Conservation (phyloP, 2,797 vertebrate species). For the Lepus oiostolus region DNA sequence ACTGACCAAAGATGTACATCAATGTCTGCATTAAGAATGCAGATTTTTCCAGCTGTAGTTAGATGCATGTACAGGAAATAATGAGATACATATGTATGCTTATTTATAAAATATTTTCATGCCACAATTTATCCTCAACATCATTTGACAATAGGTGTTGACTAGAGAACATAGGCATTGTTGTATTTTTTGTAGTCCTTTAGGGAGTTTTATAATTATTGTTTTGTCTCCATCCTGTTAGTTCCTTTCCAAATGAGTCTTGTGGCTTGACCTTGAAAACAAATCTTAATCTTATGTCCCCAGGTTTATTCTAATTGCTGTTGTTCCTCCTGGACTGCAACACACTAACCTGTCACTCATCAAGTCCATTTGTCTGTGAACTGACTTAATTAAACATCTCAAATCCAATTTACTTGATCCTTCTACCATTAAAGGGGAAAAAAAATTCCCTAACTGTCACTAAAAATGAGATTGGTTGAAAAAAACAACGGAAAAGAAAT, state of each 20-base stretch:
- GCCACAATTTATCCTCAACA: slow-evolving; percentile 57
- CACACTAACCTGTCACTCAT: slow-evolving; percentile 85
- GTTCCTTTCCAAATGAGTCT: slow-evolving; percentile 87
- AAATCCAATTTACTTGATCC: slow-evolving; percentile 87
- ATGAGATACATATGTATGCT: neutral
- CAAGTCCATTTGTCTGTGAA: slow-evolving; percentile 87
- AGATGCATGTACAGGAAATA: slow-evolving; percentile 29
- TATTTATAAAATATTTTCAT: slow-evolving; percentile 69
- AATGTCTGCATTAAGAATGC: neutral
- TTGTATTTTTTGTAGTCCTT: slow-evolving; percentile 78
- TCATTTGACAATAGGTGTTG: slow-evolving; percentile 50
- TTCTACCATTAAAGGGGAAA: slow-evolving; percentile 65
- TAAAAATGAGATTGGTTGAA: slow-evolving; percentile 75
- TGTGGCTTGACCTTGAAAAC: slow-evolving; percentile 86
- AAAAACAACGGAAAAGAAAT: slow-evolving; percentile 22
- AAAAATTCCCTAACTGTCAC: slow-evolving; percentile 64
- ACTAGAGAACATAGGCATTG: slow-evolving; percentile 75
- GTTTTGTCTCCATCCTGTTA: slow-evolving; percentile 84
- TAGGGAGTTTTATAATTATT: slow-evolving; percentile 85
- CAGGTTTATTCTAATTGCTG: slow-evolving; percentile 87
- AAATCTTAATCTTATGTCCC: slow-evolving; percentile 77
- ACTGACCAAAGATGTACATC: neutral
- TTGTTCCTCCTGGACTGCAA: slow-evolving; percentile 86
- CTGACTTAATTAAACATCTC: slow-evolving; percentile 90
- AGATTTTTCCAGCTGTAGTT: slow-evolving; percentile 41